Evolutionary conservation across 2,113 vertebrate genomes (phyloP).

Genomic region (Progne subis): DNA sequence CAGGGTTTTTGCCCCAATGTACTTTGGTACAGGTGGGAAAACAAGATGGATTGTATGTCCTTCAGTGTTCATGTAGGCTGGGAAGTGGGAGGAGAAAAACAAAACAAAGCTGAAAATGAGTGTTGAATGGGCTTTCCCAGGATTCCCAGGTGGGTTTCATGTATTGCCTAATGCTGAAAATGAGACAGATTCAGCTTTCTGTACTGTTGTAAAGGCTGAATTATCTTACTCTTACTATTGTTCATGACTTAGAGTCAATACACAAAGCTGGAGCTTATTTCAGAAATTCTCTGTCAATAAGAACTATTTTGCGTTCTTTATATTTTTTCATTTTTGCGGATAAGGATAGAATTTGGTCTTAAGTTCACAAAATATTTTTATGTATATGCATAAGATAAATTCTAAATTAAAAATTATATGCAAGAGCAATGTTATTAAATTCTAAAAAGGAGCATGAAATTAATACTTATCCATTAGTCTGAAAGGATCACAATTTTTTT

Average conservation of each 20-base stretch:
- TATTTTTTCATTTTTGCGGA: slow-evolving; percentile 22
- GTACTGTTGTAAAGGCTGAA: slow-evolving; percentile 62
- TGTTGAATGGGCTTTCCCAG: slow-evolving; percentile 79
- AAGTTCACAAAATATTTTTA: slow-evolving; percentile 3
- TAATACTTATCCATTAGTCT: background rate
- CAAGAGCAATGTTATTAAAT: background rate
- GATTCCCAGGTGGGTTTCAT: slow-evolving; percentile 88
- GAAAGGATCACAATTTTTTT: background rate
- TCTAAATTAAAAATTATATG: slow-evolving; percentile 26
- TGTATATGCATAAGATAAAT: background rate
- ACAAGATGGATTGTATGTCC: slow-evolving; percentile 78
- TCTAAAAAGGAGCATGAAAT: background rate
- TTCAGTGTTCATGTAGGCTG: slow-evolving; percentile 66
- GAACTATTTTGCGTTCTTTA: slow-evolving; percentile 25
- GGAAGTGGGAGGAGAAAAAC: slow-evolving; percentile 74
- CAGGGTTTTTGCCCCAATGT: slow-evolving; percentile 72
- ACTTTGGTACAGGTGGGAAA: slow-evolving; percentile 82
- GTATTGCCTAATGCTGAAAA: slow-evolving; percentile 79
- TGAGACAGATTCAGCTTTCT: slow-evolving; percentile 75
- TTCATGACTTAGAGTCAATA: slow-evolving; percentile 57
- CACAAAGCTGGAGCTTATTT: slow-evolving; percentile 72
- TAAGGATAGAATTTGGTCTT: background rate
- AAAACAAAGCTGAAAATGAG: slow-evolving; percentile 69
- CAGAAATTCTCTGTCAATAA: slow-evolving; percentile 61
- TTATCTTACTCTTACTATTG: slow-evolving; percentile 77